Evolutionary conservation across 2,888 invertebrate species (phyloP), one percentile per base, ranked within the genome.

Genomic region (Sarcophaga subvicina): DNA sequence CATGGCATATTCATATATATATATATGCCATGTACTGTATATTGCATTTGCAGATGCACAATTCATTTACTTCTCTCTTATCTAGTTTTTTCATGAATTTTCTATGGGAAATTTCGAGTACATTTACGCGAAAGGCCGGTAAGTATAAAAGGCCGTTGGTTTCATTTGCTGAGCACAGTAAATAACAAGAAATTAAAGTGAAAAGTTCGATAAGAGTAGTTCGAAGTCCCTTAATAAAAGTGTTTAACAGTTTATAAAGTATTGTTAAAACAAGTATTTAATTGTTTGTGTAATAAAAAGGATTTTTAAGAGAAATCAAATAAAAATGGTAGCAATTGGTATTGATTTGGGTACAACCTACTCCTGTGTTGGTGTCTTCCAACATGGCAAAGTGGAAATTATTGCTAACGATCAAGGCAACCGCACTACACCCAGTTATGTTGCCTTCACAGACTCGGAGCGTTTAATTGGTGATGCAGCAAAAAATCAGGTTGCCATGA

Each of bases 401-500:
- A 96, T 97, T 88, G 96, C 97, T 88, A 97, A 97, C 90, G 97
- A 97, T 88, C 97, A 97, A 92, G 97, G 97, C 47, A 97, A 92
- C 83, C 90, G 91, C 70, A 91, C 91, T 63, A 91, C 91, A 49
- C 92, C 91, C 45, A 91, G 91, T 70, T 91, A 91, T 90, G 97
- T 97, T 88, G 97, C 97, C 88, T 97, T 97, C 94, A 97, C 97
- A 80, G 97, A 97, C 93, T 96, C 96, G 4, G 97, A 97, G 93
- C 95, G 97, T 92, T 95, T 91, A 25, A 91, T 91, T 85, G 91
- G 96, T 90, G 97, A 97, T 94, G 96, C 97, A 80, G 97, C 97
- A 89, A 97, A 97, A 93, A 97, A 97, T 94, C 97, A 97, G 94
- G 96, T 96, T 89, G 96, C 97, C 90, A 97, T 97, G 97, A 97